phyloP scores from a whole-genome alignment of 2,888 invertebrate genomes.

The Tipula unca region DNA sequence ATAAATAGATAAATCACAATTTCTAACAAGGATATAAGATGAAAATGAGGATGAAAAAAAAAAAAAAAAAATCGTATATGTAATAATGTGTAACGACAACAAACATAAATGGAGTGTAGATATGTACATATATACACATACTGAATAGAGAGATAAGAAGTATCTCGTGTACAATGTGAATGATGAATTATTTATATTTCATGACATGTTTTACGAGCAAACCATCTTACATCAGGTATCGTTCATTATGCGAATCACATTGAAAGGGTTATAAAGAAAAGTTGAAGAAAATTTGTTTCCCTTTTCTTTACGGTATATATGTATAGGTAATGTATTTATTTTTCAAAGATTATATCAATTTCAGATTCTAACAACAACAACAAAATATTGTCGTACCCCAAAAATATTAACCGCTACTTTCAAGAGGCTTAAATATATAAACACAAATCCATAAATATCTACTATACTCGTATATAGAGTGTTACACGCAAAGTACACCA shows the following conservation, averaged over 20 bases:
- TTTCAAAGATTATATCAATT: not conserved
- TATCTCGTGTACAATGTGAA: not conserved
- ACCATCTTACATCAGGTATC: not conserved
- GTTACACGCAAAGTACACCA: too few species aligned
- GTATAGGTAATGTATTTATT: not conserved
- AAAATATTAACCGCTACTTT: not conserved
- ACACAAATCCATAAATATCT: not conserved
- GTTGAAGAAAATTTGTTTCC: not conserved
- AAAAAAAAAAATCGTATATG: not conserved
- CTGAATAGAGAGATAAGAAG: not conserved
- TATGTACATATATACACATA: too few species aligned
- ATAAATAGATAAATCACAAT: slow-evolving; percentile 14
- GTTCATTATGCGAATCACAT: not conserved
- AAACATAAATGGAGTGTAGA: not conserved
- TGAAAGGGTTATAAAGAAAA: not conserved
- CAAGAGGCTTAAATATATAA: not conserved
- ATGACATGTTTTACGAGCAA: slow-evolving; percentile 4
- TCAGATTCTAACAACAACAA: too few species aligned
- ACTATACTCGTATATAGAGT: not conserved
- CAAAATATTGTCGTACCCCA: not conserved
- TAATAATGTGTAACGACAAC: slow-evolving; percentile 9
- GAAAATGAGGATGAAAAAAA: not conserved
- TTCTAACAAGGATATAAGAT: not conserved
- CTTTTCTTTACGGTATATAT: not conserved
- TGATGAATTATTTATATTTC: not conserved